Evolutionary conservation across 2,888 invertebrate genomes (phyloP).

Genomic region (Callyntrura guangdongensis): DNA sequence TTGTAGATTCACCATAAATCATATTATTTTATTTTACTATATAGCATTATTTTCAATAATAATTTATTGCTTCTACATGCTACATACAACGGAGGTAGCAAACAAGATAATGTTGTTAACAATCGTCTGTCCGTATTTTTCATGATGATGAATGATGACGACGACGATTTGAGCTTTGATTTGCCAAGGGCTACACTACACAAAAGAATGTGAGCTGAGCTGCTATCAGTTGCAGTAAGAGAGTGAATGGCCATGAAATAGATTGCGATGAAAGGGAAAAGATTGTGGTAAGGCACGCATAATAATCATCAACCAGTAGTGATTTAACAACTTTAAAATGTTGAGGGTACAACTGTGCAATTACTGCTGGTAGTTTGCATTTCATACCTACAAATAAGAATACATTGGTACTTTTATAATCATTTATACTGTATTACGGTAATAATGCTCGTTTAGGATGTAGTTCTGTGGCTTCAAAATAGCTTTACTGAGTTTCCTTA

Average conservation of each 20-base stretch:
- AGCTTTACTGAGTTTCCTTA: no score
- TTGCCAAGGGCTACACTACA: constrained; percentile 49
- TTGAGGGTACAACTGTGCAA: no score
- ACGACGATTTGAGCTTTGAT: not conserved
- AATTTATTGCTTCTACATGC: not conserved
- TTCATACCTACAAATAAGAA: not conserved
- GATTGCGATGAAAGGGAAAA: constrained; percentile 55
- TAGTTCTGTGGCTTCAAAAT: no score
- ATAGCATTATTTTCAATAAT: no score
- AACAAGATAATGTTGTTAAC: not conserved
- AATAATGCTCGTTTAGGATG: no score
- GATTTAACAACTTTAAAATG: constrained; percentile 23
- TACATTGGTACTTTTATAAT: no score
- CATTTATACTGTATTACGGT: no score
- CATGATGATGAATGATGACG: not conserved
- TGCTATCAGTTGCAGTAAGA: not conserved
- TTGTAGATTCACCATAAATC: not conserved
- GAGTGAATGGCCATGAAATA: constrained; percentile 48
- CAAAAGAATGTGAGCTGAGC: constrained; percentile 2
- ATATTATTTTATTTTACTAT: not conserved
- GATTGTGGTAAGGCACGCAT: constrained; percentile 24
- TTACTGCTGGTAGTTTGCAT: not conserved
- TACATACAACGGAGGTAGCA: not conserved
- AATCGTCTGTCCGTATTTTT: not conserved
- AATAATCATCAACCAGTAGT: constrained; percentile 23